Conservation (phyloP, 2,888 invertebrate species). For the Agrotis segetum region DNA sequence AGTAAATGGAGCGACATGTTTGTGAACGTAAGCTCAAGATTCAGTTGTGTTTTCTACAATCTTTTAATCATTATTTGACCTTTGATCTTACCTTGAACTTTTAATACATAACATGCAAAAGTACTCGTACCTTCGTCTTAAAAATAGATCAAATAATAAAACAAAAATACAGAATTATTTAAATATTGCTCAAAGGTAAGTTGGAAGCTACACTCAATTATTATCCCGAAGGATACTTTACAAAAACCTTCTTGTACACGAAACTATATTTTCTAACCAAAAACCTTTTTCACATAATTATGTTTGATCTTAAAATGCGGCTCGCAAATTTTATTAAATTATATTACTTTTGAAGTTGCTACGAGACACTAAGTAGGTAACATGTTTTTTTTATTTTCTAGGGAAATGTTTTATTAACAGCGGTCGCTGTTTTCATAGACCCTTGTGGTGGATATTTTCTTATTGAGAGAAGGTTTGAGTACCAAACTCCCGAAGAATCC, state of each 20-base stretch:
- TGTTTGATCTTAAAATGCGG: constrained; percentile 23
- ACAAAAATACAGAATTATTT: not conserved
- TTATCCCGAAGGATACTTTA: constrained; percentile 19
- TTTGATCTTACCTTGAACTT: too few relatives aligned
- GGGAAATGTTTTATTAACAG: not conserved
- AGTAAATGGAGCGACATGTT: too few relatives aligned
- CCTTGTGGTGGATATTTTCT: too few relatives aligned
- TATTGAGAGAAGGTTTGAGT: too few relatives aligned
- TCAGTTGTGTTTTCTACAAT: too few relatives aligned
- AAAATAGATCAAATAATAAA: not conserved
- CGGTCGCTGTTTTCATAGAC: not conserved
- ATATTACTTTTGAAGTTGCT: constrained; percentile 18
- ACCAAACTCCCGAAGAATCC: too few relatives aligned
- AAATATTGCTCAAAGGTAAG: constrained; percentile 1
- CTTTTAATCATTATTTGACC: too few relatives aligned
- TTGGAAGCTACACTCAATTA: not conserved
- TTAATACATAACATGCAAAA: too few relatives aligned
- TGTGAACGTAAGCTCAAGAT: too few relatives aligned
- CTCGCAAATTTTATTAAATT: constrained; percentile 7
- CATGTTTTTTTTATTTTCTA: not conserved
- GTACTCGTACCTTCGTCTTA: not conserved
- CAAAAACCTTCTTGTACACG: not conserved
- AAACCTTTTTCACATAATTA: constrained; percentile 20
- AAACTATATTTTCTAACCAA: not conserved
- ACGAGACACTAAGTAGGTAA: not conserved